Evolutionary conservation across 2,888 invertebrate genomes (phyloP).

Genomic region (Schrankia costaestrigalis): DNA sequence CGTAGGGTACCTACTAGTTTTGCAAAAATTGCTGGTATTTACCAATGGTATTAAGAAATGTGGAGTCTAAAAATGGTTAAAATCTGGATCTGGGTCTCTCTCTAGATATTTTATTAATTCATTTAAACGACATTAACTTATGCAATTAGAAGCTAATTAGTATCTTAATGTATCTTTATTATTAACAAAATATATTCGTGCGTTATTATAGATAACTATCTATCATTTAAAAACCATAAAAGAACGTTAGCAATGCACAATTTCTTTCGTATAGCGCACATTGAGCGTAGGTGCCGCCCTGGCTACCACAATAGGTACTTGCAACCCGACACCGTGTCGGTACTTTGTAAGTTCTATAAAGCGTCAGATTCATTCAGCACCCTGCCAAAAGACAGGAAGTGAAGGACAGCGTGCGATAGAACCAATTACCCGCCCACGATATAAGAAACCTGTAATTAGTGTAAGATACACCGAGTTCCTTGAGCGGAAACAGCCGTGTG

Average conservation of each 20-base stretch:
- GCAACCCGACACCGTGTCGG: conserved; percentile 67
- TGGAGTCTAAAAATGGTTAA: too few species aligned
- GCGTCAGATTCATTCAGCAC: conserved; percentile 45
- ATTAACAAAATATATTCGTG: too few species aligned
- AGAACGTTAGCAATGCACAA: conserved; percentile 29
- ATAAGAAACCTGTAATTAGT: conserved; percentile 77
- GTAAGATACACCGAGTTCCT: conserved; percentile 61
- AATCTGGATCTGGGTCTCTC: too few species aligned
- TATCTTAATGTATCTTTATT: too few species aligned
- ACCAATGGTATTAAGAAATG: too few species aligned
- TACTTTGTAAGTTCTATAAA: conserved; percentile 54
- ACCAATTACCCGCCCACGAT: conserved; percentile 77
- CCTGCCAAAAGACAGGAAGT: conserved; percentile 75
- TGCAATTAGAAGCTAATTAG: too few species aligned
- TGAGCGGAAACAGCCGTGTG: conserved; percentile 54
- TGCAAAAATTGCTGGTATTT: too few species aligned
- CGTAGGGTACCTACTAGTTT: too few species aligned
- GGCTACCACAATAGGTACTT: conserved; percentile 57
- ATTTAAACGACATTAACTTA: too few species aligned
- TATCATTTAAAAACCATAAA: too few species aligned
- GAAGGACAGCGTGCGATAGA: conserved; percentile 69
- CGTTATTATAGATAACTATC: too few species aligned
- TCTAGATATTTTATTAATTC: too few species aligned
- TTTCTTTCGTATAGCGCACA: conserved; percentile 31
- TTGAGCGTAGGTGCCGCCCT: conserved; percentile 60